These are phyloP conservation scores for Drosophila ananassae DNA, from an alignment of 1,140 invertebrate genomes.

Conservation along the genomic window DNA sequence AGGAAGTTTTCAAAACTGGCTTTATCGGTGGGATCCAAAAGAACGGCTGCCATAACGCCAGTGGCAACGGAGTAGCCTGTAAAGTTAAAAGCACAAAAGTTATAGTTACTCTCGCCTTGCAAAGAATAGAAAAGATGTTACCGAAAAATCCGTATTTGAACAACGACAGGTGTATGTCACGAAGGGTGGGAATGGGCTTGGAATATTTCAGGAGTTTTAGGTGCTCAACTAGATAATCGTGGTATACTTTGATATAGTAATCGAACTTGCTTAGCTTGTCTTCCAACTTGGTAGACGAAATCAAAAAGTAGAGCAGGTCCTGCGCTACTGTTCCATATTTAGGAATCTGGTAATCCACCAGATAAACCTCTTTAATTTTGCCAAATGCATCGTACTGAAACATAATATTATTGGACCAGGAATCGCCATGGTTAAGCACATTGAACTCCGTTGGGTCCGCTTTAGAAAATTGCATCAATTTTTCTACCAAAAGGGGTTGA, in stretches of 20 bases:
- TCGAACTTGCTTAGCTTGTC: conserved; percentile 76
- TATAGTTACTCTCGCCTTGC: not conserved
- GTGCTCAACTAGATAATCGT: conserved; percentile 59
- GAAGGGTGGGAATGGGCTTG: conserved; percentile 54
- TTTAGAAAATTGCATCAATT: conserved; percentile 43
- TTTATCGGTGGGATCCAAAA: conserved; percentile 65
- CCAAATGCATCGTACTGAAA: conserved; percentile 85
- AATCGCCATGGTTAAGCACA: conserved; percentile 88
- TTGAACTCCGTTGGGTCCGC: conserved; percentile 85
- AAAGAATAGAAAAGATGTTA: conserved; percentile 3
- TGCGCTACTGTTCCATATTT: conserved; percentile 62
- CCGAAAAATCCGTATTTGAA: conserved; percentile 62
- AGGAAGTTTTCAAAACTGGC: conserved; percentile 65
- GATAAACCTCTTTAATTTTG: conserved; percentile 75
- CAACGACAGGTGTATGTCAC: conserved; percentile 59
- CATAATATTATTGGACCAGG: conserved; percentile 85
- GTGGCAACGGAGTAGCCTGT: conserved; percentile 56
- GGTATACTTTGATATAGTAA: conserved; percentile 71
- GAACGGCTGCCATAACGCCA: conserved; percentile 66
- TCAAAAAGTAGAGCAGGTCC: conserved; percentile 67
- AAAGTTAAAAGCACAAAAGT: not conserved
- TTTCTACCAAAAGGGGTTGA: conserved; percentile 29
- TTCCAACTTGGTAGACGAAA: conserved; percentile 71
- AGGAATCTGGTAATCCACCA: conserved; percentile 72
- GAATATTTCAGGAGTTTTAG: conserved; percentile 64